A percentile compares a stretch with the other conserved stretches of the same genome.
These are phyloP conservation scores for Coreius guichenoti DNA, from an alignment of 2,797 vertebrate species.

Conservation along the genomic window DNA sequence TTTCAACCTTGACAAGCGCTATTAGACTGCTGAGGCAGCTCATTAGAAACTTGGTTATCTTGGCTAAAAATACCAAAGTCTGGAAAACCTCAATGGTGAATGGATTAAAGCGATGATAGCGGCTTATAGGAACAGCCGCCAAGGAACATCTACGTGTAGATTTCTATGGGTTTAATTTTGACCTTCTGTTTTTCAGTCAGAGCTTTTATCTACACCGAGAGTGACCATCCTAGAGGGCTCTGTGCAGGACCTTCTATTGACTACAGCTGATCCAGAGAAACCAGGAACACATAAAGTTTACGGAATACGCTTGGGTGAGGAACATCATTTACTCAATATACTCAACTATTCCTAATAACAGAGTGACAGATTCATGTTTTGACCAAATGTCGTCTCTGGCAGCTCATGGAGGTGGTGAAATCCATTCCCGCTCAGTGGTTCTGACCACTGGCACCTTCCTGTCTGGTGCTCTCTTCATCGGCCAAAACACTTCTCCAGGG, in stretches of 20 bases:
- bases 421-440: constrained; percentile 83
- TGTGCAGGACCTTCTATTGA: constrained; percentile 89
- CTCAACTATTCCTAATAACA: neutral
- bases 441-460: constrained; percentile 95
- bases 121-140: neutral
- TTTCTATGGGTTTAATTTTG: neutral
- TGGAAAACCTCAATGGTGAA: neutral
- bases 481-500: constrained; percentile 82
- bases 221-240: constrained; percentile 88
- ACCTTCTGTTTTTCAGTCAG: constrained; percentile 74
- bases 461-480: constrained; percentile 86
- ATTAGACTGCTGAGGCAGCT: neutral
- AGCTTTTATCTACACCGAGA: constrained; percentile 86
- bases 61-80: neutral
- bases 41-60: neutral
- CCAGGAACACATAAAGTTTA: constrained; percentile 82
- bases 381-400: neutral
- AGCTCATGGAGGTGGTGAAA: constrained; percentile 77
- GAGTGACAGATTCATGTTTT: neutral
- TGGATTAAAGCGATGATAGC: neutral
- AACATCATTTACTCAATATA: neutral
- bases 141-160: neutral
- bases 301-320: constrained; percentile 85
- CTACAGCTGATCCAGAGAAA: constrained; percentile 75
- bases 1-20: neutral